phyloP scores from a whole-genome alignment of 2,888 invertebrate genomes.

The Hypsopygia costalis region DNA sequence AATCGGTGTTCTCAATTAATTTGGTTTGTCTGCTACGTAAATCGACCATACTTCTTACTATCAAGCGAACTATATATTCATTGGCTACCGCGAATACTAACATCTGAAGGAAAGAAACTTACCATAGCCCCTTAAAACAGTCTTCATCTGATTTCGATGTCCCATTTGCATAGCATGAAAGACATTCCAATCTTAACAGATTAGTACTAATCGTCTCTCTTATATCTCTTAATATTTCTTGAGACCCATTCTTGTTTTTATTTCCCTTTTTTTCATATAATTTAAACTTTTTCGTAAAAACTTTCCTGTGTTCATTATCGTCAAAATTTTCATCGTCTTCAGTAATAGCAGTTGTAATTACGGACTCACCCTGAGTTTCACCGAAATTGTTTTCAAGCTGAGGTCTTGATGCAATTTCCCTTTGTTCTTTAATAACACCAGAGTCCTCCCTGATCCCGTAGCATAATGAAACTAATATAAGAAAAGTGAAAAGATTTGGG shows the following conservation, averaged over 20 bases:
- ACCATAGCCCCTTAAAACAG: constrained; percentile 42
- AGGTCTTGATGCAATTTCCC: constrained; percentile 31
- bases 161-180: constrained; percentile 35
- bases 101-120: constrained; percentile 19
- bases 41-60: too few species aligned
- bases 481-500: constrained; percentile 26
- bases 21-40: too few species aligned
- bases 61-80: not conserved
- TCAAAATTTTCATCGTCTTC: constrained; percentile 29
- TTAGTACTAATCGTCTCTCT: constrained; percentile 19
- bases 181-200: constrained; percentile 29
- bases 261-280: constrained; percentile 22
- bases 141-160: constrained; percentile 22
- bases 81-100: too few species aligned
- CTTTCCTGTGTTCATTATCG: constrained; percentile 30
- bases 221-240: constrained; percentile 20
- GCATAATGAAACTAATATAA: constrained; percentile 39
- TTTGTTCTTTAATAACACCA: constrained; percentile 31
- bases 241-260: constrained; percentile 20
- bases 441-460: constrained; percentile 26
- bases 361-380: constrained; percentile 23
- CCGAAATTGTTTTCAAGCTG: constrained; percentile 29
- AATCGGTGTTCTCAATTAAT: too few species aligned
- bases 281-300: constrained; percentile 28
- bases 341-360: constrained; percentile 30